phyloP scores from a whole-genome alignment of 1,140 invertebrate genomes.

The Meloidogyne chitwoodi region DNA sequence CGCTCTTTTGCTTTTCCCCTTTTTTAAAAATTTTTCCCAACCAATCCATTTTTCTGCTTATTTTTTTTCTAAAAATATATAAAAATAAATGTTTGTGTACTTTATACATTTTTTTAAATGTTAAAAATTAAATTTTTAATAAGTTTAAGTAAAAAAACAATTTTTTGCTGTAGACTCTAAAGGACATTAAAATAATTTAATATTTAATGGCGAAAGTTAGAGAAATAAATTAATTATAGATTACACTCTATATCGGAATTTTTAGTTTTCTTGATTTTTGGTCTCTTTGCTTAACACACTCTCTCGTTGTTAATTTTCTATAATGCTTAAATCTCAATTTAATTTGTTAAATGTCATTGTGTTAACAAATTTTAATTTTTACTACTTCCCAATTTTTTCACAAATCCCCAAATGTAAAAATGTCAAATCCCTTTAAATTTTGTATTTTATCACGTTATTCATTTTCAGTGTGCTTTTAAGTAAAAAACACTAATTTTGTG shows the following conservation, averaged over 20 bases:
- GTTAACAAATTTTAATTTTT: not conserved
- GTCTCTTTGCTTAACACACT: too few species aligned
- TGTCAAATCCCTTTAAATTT: not conserved
- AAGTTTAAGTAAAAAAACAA: too few species aligned
- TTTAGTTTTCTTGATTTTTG: too few species aligned
- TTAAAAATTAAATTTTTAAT: too few species aligned
- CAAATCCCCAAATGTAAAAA: not conserved
- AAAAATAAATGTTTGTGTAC: not conserved
- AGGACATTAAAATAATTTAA: too few species aligned
- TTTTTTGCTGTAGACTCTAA: too few species aligned
- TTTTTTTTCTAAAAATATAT: not conserved
- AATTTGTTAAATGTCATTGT: not conserved
- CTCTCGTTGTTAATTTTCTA: too few species aligned
- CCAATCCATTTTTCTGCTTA: not conserved
- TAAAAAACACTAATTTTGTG: too few species aligned
- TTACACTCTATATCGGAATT: too few species aligned
- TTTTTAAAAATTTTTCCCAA: not conserved
- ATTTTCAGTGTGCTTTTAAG: not conserved
- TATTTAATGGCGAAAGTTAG: too few species aligned
- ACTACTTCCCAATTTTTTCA: not conserved
- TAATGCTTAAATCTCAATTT: too few species aligned
- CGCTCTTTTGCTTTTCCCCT: not conserved
- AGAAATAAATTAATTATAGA: too few species aligned
- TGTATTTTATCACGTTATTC: not conserved
- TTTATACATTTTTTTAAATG: not conserved